Conservation (phyloP, 2,113 vertebrate species). For the Varanus salvator region DNA sequence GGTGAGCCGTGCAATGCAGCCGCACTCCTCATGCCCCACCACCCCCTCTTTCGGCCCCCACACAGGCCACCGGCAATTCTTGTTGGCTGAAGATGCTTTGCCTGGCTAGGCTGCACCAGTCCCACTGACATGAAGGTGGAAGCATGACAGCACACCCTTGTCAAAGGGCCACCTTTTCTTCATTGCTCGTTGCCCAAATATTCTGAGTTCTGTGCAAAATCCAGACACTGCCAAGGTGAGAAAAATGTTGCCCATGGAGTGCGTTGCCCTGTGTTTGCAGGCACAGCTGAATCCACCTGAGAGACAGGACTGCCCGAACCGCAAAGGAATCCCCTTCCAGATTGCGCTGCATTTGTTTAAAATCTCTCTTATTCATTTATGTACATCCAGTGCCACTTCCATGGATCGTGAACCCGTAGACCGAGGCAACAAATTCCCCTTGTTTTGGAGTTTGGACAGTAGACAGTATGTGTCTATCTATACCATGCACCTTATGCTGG, state of each 20-base stretch:
- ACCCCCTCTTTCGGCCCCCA: background rate
- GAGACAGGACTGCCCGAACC: no score
- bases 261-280: background rate
- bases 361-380: background rate
- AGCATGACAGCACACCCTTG: background rate
- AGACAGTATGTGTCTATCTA: background rate
- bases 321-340: background rate
- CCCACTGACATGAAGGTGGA: background rate
- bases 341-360: background rate
- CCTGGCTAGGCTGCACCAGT: background rate
- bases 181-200: background rate
- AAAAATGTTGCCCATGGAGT: background rate
- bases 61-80: background rate
- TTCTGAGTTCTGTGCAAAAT: background rate
- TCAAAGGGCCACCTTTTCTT: background rate
- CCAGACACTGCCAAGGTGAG: background rate
- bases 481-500: background rate
- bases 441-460: no score
- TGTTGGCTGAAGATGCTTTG: background rate
- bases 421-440: background rate
- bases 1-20: no score
- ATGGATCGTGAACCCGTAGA: background rate
- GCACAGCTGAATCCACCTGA: no score
- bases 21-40: no score
- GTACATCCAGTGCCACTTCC: background rate